Evolutionary conservation across 2,888 invertebrate species (phyloP).

Genomic region (Cantharis rufa): DNA sequence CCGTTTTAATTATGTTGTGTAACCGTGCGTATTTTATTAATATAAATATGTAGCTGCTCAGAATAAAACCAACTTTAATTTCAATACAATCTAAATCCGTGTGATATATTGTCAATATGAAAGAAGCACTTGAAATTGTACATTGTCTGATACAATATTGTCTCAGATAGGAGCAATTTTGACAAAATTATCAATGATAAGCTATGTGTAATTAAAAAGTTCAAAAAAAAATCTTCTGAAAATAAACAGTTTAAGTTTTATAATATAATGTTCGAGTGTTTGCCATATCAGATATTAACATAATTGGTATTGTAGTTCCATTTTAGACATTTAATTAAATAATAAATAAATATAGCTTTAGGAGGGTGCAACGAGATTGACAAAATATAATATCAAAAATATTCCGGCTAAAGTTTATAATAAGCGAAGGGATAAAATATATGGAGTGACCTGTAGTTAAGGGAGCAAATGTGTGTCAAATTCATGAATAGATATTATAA

Average conservation of each 20-base stretch:
- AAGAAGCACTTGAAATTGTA: not conserved
- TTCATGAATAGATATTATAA: no score
- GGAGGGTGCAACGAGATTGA: no score
- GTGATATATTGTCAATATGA: not conserved
- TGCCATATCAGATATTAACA: not conserved
- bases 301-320: no score
- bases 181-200: not conserved
- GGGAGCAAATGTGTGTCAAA: no score
- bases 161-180: not conserved
- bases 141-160: not conserved
- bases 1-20: slow-evolving; percentile 55
- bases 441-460: no score
- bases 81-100: slow-evolving; percentile 4
- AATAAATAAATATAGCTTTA: no score
- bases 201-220: not conserved
- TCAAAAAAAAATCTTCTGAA: not conserved
- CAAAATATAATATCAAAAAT: no score
- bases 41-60: slow-evolving; percentile 48
- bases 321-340: no score
- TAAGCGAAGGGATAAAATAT: no score
- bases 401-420: no score
- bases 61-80: slow-evolving; percentile 18
- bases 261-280: not conserved
- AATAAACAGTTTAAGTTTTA: not conserved
- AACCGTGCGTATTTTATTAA: slow-evolving; percentile 55